These are phyloP conservation scores for Trachythela sp. DNA, from an alignment of 64 coral and sea anemone genomes.

Conservation along the genomic window DNA sequence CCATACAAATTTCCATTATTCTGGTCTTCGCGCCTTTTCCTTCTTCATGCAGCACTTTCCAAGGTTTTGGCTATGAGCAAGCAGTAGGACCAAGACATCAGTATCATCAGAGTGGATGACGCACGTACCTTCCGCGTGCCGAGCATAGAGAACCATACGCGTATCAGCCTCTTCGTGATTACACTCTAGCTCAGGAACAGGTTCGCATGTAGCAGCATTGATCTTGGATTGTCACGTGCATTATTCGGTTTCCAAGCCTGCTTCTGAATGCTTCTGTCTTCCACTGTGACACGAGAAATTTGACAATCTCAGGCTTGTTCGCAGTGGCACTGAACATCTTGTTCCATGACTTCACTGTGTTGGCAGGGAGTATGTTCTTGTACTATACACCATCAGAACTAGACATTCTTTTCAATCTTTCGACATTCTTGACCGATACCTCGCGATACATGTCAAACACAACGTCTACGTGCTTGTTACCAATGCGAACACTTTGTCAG, in stretches of 20 bases:
- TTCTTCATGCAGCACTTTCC: constrained; percentile 40
- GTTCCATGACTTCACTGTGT: constrained; percentile 46
- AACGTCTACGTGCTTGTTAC: constrained; percentile 64
- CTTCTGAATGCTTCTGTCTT: constrained; percentile 48
- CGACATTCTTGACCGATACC: constrained; percentile 52
- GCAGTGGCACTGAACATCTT: constrained; percentile 48
- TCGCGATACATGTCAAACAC: constrained; percentile 45
- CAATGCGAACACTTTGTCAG: constrained; percentile 47
- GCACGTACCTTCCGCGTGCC: constrained; percentile 45
- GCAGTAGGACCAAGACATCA: constrained; percentile 52
- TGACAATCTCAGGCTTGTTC: constrained; percentile 61
- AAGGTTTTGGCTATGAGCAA: constrained; percentile 50
- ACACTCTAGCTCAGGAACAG: constrained; percentile 58
- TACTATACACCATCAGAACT: constrained; percentile 38
- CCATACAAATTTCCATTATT: constrained; percentile 18
- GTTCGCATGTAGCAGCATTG: constrained; percentile 32
- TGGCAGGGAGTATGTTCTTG: constrained; percentile 53
- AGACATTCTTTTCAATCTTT: constrained; percentile 45
- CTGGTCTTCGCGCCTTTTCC: constrained; percentile 19
- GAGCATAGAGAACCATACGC: constrained; percentile 57
- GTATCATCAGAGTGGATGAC: constrained; percentile 70
- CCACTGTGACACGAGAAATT: constrained; percentile 55
- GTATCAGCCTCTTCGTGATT: constrained; percentile 67
- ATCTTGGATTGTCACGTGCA: constrained; percentile 36
- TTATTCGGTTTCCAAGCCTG: constrained; percentile 42